phyloP scores from a whole-genome alignment of 2,797 vertebrate genomes.

The Tympanoctomys barrerae region DNA sequence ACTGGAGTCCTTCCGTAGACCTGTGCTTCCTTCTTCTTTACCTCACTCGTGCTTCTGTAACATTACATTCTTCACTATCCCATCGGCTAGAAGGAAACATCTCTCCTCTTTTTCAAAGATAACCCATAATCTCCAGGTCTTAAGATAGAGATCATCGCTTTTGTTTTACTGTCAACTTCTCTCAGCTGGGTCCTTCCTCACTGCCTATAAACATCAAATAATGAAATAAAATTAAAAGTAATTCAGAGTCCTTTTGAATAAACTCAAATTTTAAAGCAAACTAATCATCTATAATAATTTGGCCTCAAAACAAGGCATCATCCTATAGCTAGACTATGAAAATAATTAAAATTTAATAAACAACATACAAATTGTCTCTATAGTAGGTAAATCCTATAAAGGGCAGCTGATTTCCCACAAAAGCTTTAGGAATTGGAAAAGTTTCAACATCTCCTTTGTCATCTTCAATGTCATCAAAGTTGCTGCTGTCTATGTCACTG shows the following conservation, averaged over 20 bases:
- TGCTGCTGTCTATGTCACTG: constrained; percentile 99
- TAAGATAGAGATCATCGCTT: not conserved
- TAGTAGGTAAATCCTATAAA: constrained; percentile 99
- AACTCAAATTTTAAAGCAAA: constrained; percentile 60
- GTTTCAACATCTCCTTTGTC: constrained; percentile 98
- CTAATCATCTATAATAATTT: constrained; percentile 26
- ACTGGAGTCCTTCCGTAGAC: not conserved
- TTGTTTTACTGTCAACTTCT: not conserved
- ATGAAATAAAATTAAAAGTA: constrained; percentile 48
- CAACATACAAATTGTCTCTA: constrained; percentile 97
- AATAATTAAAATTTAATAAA: constrained; percentile 46
- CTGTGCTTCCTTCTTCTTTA: not conserved
- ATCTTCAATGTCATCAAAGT: constrained; percentile 99
- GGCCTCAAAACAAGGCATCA: constrained; percentile 45
- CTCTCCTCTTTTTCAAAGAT: constrained; percentile 24
- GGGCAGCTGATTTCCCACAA: constrained; percentile 98
- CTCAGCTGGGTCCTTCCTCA: not conserved
- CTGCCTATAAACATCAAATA: constrained; percentile 26
- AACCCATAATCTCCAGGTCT: not conserved
- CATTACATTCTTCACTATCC: constrained; percentile 9
- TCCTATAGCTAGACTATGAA: constrained; percentile 49
- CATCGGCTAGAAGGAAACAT: constrained; percentile 27
- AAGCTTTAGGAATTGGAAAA: constrained; percentile 98
- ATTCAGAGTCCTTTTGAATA: constrained; percentile 16
- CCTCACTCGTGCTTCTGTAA: not conserved